phyloP scores from a whole-genome alignment of 2,113 vertebrate genomes.

The Callaeas wilsoni region DNA sequence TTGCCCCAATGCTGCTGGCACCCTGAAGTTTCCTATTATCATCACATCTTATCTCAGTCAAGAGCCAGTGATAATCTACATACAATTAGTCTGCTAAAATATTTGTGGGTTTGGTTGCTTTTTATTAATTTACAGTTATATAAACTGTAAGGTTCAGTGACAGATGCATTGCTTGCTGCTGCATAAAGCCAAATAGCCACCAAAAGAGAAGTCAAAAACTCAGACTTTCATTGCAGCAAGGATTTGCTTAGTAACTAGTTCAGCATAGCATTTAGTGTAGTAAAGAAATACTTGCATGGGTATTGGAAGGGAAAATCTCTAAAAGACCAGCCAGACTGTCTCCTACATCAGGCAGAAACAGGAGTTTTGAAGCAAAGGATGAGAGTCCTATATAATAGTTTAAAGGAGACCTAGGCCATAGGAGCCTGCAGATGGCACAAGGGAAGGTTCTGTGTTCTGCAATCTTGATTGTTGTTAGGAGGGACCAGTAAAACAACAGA shows the following conservation, averaged over 20 bases:
- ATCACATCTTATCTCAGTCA: neutral
- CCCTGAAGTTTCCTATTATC: neutral
- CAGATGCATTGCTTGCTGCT: neutral
- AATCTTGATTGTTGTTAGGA: neutral
- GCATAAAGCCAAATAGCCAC: neutral
- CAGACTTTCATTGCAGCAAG: neutral
- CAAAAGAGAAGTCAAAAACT: neutral
- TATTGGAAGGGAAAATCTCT: neutral
- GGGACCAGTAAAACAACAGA: neutral
- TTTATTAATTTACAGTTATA: neutral
- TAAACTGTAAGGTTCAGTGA: neutral
- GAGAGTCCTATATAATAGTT: neutral
- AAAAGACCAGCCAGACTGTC: neutral
- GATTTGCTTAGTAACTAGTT: neutral
- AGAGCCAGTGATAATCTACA: neutral
- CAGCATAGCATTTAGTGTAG: neutral
- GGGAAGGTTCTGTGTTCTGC: neutral
- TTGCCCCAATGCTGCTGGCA: neutral
- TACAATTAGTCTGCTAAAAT: neutral
- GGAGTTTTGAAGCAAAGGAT: neutral
- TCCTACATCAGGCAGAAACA: neutral
- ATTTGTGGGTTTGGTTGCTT: neutral
- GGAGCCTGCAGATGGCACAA: neutral
- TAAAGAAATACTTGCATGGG: neutral
- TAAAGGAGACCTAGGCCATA: neutral